These are phyloP conservation scores for Toxostoma redivivum DNA, from an alignment of 2,113 vertebrate genomes.

Conservation along the genomic window DNA sequence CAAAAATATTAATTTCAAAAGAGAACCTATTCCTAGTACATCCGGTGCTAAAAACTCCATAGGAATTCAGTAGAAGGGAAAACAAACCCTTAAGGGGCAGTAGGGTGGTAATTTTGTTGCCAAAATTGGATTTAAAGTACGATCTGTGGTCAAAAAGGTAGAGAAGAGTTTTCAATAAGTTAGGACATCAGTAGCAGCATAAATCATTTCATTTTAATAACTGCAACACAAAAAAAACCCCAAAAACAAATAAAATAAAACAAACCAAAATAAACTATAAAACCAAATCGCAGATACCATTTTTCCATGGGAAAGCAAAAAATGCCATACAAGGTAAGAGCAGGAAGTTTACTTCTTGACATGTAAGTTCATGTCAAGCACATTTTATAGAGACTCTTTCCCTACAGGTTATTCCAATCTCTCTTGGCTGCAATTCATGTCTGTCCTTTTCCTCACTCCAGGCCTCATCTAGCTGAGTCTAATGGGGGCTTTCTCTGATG, in stretches of 20 bases:
- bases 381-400: neutral
- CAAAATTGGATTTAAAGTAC: neutral
- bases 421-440: neutral
- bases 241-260: neutral
- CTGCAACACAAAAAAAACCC: fast-evolving
- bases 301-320: neutral
- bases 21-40: neutral
- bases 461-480: neutral
- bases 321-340: neutral
- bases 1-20: neutral
- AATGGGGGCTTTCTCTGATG: neutral
- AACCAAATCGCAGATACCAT: neutral
- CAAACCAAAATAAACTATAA: neutral
- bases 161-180: neutral
- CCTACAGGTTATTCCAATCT: neutral
- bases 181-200: neutral
- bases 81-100: neutral
- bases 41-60: neutral
- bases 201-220: neutral
- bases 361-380: fast-evolving
- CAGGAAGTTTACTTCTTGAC: neutral
- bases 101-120: neutral
- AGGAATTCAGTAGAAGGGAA: neutral
- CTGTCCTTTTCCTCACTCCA: neutral
- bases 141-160: neutral